Evolutionary conservation across 2,797 vertebrate species (phyloP).

Genomic region (Hemibagrus guttatus): DNA sequence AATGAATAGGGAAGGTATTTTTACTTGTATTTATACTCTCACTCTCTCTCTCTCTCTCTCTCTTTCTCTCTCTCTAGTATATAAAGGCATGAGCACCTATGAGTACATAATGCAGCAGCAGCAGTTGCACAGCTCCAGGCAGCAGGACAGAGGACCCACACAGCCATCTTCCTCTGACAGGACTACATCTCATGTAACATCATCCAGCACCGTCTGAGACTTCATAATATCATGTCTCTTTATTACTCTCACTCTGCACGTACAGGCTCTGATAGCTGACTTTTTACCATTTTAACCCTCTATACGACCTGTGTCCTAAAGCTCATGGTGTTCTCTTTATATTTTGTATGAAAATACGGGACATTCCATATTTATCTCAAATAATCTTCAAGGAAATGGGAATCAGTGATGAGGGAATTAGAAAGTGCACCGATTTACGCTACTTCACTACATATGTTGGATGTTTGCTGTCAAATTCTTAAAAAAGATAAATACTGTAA

Average conservation of each 20-base stretch:
- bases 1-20: background rate
- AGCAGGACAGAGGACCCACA: conserved; percentile 49
- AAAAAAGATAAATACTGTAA: background rate
- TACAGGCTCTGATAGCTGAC: background rate
- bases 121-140: conserved; percentile 52
- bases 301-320: too few species aligned
- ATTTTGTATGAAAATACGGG: background rate
- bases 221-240: background rate
- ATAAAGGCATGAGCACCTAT: conserved; percentile 75
- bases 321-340: background rate
- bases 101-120: conserved; percentile 71
- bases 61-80: conserved; percentile 60
- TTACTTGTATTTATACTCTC: background rate
- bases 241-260: background rate
- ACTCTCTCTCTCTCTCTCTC: background rate
- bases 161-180: conserved; percentile 36
- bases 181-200: conserved; percentile 60
- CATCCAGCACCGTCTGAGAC: background rate
- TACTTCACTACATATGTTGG: background rate
- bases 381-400: background rate
- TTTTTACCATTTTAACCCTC: background rate
- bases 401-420: background rate
- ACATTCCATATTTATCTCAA: background rate
- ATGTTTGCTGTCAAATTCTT: background rate
- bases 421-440: background rate